These are phyloP conservation scores for Nebria ingens DNA, from an alignment of 1,140 invertebrate genomes.

Conservation along the genomic window DNA sequence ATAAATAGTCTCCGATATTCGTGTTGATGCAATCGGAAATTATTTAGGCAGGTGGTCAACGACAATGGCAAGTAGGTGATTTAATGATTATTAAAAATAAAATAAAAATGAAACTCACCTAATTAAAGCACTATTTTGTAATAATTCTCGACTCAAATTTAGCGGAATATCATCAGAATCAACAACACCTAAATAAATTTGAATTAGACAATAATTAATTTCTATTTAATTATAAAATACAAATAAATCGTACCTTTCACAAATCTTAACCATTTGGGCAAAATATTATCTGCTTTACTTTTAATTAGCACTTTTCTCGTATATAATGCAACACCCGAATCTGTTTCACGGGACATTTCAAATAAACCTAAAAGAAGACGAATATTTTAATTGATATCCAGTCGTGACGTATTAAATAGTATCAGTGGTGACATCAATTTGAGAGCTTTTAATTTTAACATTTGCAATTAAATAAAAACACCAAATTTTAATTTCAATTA, in stretches of 20 bases:
- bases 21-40: background rate
- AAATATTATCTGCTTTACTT: conserved; percentile 76
- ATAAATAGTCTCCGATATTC: background rate
- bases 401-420: too few species aligned
- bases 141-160: conserved; percentile 88
- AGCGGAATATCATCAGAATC: conserved; percentile 97
- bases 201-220: conserved; percentile 10
- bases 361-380: conserved; percentile 59
- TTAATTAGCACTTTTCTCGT: conserved; percentile 85
- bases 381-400: too few species aligned
- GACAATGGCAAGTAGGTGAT: background rate
- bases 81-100: conserved; percentile 9
- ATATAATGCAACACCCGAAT: conserved; percentile 78
- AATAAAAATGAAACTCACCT: conserved; percentile 58
- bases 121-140: conserved; percentile 89
- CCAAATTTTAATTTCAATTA: background rate
- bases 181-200: conserved; percentile 79
- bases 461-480: too few species aligned
- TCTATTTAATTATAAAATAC: conserved; percentile 10
- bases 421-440: too few species aligned
- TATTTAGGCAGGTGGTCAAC: background rate
- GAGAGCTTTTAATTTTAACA: too few species aligned
- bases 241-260: conserved; percentile 58
- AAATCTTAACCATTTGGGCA: conserved; percentile 92
- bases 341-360: conserved; percentile 76